These are phyloP conservation scores for Gambusia yucatana DNA, from an alignment of 2,797 vertebrate species.

Conservation along the genomic window DNA sequence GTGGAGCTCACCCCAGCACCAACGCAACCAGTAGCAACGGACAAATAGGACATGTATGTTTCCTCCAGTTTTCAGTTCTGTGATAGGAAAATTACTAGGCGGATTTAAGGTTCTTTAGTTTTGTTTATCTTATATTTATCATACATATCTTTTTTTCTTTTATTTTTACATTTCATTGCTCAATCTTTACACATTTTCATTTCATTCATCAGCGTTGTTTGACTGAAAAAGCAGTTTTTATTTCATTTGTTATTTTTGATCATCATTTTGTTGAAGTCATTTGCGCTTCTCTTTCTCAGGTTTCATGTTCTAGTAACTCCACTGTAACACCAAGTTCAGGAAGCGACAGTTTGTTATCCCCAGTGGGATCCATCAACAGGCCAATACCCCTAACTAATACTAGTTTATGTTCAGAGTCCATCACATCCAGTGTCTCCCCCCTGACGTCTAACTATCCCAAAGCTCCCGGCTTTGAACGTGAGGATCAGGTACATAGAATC, in stretches of 20 bases:
- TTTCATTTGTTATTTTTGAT: constrained; percentile 29
- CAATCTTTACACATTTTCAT: background rate
- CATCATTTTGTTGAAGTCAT: constrained; percentile 68
- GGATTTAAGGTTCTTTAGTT: background rate
- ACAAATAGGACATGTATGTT: constrained; percentile 87
- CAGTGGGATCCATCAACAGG: constrained; percentile 85
- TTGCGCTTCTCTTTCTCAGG: constrained; percentile 84
- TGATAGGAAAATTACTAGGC: background rate
- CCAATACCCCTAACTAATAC: constrained; percentile 86
- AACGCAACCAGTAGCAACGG: constrained; percentile 80
- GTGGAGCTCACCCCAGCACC: constrained; percentile 78
- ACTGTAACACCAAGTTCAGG: constrained; percentile 87
- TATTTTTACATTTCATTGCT: constrained; percentile 23
- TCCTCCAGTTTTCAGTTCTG: background rate
- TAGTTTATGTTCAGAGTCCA: constrained; percentile 87
- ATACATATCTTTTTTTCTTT: constrained; percentile 20
- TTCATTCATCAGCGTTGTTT: constrained; percentile 7
- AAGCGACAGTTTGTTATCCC: constrained; percentile 88
- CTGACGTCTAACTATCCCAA: constrained; percentile 87
- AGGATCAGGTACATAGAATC: constrained; percentile 87
- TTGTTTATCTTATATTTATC: constrained; percentile 3
- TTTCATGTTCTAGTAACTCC: constrained; percentile 88
- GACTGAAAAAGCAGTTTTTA: constrained; percentile 34
- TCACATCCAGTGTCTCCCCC: constrained; percentile 84
- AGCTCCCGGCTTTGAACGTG: constrained; percentile 90